Evolutionary conservation across 1,140 invertebrate species (phyloP), one percentile per base, ranked within the genome.

Genomic region (Idris sp.): DNA sequence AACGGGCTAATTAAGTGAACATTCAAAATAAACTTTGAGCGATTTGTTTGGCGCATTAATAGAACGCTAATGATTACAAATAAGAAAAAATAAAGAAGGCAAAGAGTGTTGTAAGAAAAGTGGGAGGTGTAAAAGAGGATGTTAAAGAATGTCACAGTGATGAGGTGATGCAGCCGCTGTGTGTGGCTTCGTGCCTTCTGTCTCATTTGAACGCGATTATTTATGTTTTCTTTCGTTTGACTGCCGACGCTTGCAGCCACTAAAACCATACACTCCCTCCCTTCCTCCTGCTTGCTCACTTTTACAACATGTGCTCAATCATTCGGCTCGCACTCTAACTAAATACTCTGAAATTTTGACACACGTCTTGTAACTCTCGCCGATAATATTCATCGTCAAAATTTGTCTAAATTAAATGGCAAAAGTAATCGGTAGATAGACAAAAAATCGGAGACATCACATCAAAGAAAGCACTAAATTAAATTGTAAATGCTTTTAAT

Each of bases 151-250:
- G 72, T 61, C 64, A 65, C 26, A 59, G 68, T 22, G 19, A 6
- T 2, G 19, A 19, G 40, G 26, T 48, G 48, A 18, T 48, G 58
- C 44, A 46, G 43, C 43, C 82, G 82, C 79, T 61, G 83, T 86
- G 84, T 87, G 84, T 85, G 85, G 85, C 78, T 83, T 68, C 71
- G 59, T 64, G 61, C 48, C 77, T 79, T 80, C 79, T 84, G 85
- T 88, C 87, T 87, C 86, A 87, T 87, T 88, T 86, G 84, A 86
- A 84, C 83, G 81, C 83, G 86, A 88, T 88, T 88, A 88, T 88
- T 88, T 88, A 88, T 88, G 85, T 87, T 88, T 88, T 86, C 84
- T 86, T 86, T 85, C 80, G 79, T 81, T 74, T 72, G 72, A 58
- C 72, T 77, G 78, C 76, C 81, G 84, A 84, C 84, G 84, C 84